Conservation (phyloP, 2,888 invertebrate species). For the Pantelozetes paolii region DNA sequence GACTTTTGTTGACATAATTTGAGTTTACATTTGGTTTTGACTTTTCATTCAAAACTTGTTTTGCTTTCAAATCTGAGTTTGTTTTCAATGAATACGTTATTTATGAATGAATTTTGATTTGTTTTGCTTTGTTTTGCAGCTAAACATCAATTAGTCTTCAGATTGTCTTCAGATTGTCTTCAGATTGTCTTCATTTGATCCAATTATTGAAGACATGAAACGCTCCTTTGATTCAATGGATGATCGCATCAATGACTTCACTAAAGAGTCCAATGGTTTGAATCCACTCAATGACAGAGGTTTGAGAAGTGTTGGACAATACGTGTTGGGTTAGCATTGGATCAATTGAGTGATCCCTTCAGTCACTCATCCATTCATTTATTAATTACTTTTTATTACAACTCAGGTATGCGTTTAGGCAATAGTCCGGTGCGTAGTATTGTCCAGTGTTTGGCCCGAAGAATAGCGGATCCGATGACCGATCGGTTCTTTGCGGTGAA, state of each 20-base stretch:
- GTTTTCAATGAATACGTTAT: too few relatives aligned
- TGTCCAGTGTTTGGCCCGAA: conserved; percentile 68
- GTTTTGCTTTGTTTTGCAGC: neutral
- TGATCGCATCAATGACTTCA: neutral
- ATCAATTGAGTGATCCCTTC: neutral
- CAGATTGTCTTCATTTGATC: neutral
- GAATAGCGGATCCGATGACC: conserved; percentile 58
- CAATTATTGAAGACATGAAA: neutral
- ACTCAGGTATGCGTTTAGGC: conserved; percentile 58
- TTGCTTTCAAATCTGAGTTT: neutral
- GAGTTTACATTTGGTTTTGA: neutral
- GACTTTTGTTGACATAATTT: neutral
- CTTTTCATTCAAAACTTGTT: neutral
- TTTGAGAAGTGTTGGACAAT: conserved; percentile 12
- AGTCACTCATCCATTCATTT: too few relatives aligned
- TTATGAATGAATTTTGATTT: neutral
- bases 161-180: too few relatives aligned
- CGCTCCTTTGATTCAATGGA: neutral
- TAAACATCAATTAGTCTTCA: neutral
- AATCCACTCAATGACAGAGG: conserved; percentile 5
- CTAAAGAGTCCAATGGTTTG: neutral
- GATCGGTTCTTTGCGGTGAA: conserved; percentile 68
- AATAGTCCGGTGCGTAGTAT: conserved; percentile 71
- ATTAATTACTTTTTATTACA: too few relatives aligned
- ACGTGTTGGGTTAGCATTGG: conserved; percentile 20